These are phyloP conservation scores for Cacoxenus indagator DNA, from an alignment of 2,888 invertebrate species.

Conservation along the genomic window DNA sequence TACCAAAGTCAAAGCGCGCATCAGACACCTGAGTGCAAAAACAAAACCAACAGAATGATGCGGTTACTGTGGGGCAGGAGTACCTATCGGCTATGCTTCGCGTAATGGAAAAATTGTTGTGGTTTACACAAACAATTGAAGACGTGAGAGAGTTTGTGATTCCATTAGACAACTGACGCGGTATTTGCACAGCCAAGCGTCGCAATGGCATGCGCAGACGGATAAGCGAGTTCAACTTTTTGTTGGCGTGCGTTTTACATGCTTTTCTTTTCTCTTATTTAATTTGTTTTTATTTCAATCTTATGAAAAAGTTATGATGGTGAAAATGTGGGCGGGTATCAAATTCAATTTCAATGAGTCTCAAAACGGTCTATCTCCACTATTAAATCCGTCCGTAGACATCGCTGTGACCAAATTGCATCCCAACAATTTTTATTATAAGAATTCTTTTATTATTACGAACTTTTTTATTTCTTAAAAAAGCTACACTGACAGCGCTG, in stretches of 20 bases:
- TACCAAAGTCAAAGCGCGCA: background rate
- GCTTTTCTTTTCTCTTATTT: background rate
- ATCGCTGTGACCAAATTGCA: too few species aligned
- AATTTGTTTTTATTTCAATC: background rate
- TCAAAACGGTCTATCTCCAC: too few species aligned
- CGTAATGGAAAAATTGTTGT: constrained; percentile 10
- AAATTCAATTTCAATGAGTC: background rate
- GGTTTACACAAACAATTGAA: background rate
- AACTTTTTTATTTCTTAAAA: background rate
- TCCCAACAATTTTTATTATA: too few species aligned
- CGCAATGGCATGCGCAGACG: background rate
- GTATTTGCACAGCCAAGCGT: background rate
- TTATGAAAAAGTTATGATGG: constrained; percentile 5
- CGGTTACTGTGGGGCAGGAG: background rate
- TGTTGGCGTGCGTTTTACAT: background rate
- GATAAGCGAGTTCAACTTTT: background rate
- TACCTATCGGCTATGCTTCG: background rate
- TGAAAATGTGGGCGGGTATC: constrained; percentile 16
- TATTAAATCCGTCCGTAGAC: too few species aligned
- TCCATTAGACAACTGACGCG: background rate
- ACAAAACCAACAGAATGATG: too few species aligned
- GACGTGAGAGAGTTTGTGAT: background rate
- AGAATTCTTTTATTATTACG: too few species aligned
- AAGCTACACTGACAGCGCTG: background rate
- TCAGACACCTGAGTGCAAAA: background rate